Evolutionary conservation across 2,113 vertebrate species (phyloP).

Genomic region (Mungos mungo): DNA sequence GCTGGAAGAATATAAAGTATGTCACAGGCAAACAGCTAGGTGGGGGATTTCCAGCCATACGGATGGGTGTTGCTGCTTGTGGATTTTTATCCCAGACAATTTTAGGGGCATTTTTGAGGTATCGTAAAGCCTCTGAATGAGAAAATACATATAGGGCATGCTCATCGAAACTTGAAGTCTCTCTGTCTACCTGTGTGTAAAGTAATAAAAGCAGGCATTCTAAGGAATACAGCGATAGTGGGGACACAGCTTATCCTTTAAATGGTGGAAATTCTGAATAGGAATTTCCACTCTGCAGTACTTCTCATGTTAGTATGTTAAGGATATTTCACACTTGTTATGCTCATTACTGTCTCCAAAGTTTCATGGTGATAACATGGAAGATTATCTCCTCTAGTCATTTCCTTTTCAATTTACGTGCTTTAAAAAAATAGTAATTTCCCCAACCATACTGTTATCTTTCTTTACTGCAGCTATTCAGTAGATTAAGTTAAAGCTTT

Average conservation of each 20-base stretch:
- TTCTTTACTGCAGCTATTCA: conserved; percentile 46
- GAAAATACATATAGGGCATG: neutral
- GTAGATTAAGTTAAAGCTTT: conserved; percentile 43
- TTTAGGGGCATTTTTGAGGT: neutral
- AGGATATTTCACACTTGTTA: conserved; percentile 65
- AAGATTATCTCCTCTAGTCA: conserved; percentile 30
- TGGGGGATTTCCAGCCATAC: neutral
- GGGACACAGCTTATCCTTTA: neutral
- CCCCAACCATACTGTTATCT: conserved; percentile 43
- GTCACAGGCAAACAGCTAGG: neutral
- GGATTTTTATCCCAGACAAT: neutral
- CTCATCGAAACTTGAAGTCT: neutral
- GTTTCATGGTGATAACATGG: conserved; percentile 65
- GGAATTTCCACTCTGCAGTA: neutral
- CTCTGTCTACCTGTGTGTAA: neutral
- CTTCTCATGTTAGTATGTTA: neutral
- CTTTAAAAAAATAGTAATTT: conserved; percentile 55
- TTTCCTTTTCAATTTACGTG: conserved; percentile 67
- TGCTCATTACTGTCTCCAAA: conserved; percentile 60
- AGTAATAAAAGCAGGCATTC: conserved; percentile 25
- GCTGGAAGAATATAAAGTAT: conserved; percentile 26
- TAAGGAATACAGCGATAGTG: neutral
- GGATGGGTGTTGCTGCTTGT: neutral
- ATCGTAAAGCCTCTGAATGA: neutral
- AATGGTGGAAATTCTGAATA: neutral